These are phyloP conservation scores for Chlorodrepanis virens DNA, from an alignment of 2,113 vertebrate genomes.

Conservation along the genomic window DNA sequence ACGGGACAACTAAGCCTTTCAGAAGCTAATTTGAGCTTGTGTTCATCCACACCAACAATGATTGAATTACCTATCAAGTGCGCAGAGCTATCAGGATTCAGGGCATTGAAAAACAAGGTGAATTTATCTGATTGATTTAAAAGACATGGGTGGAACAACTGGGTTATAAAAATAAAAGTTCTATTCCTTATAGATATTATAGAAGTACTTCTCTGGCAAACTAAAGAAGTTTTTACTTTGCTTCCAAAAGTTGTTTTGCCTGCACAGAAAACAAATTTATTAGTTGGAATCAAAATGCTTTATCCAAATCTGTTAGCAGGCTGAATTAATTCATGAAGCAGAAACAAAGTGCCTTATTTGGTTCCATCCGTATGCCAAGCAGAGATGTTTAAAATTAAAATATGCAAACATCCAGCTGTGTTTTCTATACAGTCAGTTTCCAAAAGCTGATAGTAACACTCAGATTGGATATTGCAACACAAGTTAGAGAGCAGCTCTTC, in stretches of 20 bases:
- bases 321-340: conserved; percentile 22
- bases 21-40: conserved; percentile 76
- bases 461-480: conserved; percentile 53
- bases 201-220: not conserved
- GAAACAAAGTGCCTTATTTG: conserved; percentile 12
- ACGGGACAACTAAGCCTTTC: conserved; percentile 72
- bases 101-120: conserved; percentile 73
- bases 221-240: not conserved
- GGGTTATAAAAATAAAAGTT: conserved; percentile 16
- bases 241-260: not conserved
- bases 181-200: not conserved
- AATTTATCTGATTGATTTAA: conserved; percentile 81
- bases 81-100: conserved; percentile 80
- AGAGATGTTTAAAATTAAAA: conserved; percentile 46
- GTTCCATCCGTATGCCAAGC: conserved; percentile 1
- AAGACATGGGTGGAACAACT: conserved; percentile 62
- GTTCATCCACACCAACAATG: conserved; percentile 69
- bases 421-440: conserved; percentile 19
- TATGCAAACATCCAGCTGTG: conserved; percentile 27
- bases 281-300: conserved; percentile 19
- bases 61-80: conserved; percentile 84
- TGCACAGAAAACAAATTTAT: not conserved
- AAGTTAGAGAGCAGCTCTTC: not conserved
- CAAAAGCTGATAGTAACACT: conserved; percentile 45
- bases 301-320: conserved; percentile 43